Evolutionary conservation across 2,797 vertebrate genomes (phyloP).

Genomic region (Lacerta viridis): DNA sequence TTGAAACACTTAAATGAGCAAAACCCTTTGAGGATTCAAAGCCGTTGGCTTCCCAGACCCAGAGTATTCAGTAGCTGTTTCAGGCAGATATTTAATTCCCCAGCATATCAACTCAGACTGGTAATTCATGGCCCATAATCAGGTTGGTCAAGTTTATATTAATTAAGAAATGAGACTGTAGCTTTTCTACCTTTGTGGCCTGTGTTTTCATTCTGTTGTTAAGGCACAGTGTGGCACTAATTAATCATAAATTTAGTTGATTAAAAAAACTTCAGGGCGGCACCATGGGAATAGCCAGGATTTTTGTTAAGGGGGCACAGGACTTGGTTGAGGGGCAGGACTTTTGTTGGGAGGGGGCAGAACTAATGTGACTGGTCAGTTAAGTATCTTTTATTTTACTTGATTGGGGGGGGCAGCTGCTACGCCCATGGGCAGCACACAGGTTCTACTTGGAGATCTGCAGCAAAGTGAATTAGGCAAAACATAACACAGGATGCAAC

Average conservation of each 20-base stretch:
- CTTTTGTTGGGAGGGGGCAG: background rate
- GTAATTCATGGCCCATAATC: slow-evolving; percentile 6
- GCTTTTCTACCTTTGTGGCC: background rate
- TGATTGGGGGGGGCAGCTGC: too few relatives aligned
- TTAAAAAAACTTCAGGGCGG: too few relatives aligned
- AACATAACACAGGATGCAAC: background rate
- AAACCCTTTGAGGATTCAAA: slow-evolving; percentile 2
- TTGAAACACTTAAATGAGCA: slow-evolving; percentile 5
- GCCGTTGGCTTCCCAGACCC: slow-evolving; percentile 10
- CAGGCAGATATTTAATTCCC: slow-evolving; percentile 5
- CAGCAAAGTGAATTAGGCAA: background rate
- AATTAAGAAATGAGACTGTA: background rate
- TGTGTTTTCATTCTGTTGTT: background rate
- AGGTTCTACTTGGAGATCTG: background rate
- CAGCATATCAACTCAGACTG: background rate
- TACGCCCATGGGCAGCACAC: too few relatives aligned
- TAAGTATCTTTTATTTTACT: too few relatives aligned
- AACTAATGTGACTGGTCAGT: too few relatives aligned
- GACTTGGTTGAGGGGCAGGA: background rate
- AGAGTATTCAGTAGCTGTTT: slow-evolving; percentile 28
- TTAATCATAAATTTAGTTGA: too few relatives aligned
- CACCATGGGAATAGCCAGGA: too few relatives aligned
- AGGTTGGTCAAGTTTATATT: background rate
- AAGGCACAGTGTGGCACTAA: background rate
- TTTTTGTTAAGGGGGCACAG: too few relatives aligned